Conservation (phyloP, 1,140 invertebrate genomes). For the Caenorhabditis briggsae region DNA sequence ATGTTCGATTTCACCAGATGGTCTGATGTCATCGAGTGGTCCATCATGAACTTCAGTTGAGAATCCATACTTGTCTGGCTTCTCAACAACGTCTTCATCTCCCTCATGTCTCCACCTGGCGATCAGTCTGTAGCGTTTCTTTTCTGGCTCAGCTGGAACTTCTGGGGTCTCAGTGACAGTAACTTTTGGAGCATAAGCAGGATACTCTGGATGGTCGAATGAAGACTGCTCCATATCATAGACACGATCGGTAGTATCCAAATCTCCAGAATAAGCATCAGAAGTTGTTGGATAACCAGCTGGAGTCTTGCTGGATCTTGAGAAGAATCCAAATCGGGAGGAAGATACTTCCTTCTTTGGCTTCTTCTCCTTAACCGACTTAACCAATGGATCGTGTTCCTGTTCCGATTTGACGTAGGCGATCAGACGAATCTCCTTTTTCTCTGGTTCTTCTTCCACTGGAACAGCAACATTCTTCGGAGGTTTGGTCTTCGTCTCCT, state of each 20-base stretch:
- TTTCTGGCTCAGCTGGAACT: neutral
- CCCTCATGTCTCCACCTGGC: conserved; percentile 50
- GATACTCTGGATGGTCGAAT: neutral
- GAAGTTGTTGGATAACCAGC: neutral
- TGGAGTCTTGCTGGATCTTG: neutral
- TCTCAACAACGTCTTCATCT: conserved; percentile 71
- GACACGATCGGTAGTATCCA: neutral
- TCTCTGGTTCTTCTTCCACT: neutral
- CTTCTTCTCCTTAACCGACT: neutral
- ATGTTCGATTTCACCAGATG: conserved; percentile 26
- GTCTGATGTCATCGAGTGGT: conserved; percentile 19
- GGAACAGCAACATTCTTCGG: conserved; percentile 1
- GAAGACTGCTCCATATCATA: neutral
- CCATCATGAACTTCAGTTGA: conserved; percentile 33
- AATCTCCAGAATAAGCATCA: neutral
- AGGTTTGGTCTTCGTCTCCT: conserved; percentile 15
- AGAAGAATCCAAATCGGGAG: conserved; percentile 19
- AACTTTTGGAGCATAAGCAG: conserved; percentile 1
- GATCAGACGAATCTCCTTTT: conserved; percentile 49
- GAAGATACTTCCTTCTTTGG: neutral
- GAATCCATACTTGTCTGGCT: neutral
- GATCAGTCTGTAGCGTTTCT: neutral
- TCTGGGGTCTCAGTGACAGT: neutral
- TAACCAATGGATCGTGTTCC: neutral
- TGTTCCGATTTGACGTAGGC: conserved; percentile 9